Conservation (phyloP, 2,113 vertebrate species). For the Raja brachyura region DNA sequence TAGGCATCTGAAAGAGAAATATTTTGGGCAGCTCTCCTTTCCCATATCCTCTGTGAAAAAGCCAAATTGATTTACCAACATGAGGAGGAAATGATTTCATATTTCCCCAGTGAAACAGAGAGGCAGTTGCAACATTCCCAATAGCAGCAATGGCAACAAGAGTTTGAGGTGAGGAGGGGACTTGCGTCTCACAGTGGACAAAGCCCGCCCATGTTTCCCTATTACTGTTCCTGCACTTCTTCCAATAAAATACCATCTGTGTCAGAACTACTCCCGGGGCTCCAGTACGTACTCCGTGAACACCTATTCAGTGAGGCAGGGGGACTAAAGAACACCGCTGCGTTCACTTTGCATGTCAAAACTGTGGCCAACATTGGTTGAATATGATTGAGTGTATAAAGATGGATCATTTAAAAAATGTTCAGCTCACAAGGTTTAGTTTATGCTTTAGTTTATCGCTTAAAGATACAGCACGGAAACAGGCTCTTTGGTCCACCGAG, state of each 20-base stretch:
- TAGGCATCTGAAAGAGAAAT: neutral
- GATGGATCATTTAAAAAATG: neutral
- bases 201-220: neutral
- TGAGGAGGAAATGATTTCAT: neutral
- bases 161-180: neutral
- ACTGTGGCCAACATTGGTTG: neutral
- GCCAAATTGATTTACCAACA: neutral
- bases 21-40: neutral
- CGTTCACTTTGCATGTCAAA: neutral
- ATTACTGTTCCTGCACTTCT: neutral
- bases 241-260: neutral
- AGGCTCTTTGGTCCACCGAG: no score
- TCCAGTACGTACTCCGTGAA: neutral
- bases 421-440: neutral
- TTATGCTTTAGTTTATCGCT: no score
- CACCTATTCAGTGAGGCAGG: neutral
- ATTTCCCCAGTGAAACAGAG: neutral
- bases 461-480: no score
- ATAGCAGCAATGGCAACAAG: neutral
- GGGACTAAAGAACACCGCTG: neutral
- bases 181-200: no score
- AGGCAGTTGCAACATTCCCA: neutral
- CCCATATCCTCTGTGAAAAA: neutral
- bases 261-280: neutral
- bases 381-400: no score